Evolutionary conservation across 2,888 invertebrate genomes (phyloP), one percentile per base, ranked within the genome.

Genomic region (Melolontha melolontha): DNA sequence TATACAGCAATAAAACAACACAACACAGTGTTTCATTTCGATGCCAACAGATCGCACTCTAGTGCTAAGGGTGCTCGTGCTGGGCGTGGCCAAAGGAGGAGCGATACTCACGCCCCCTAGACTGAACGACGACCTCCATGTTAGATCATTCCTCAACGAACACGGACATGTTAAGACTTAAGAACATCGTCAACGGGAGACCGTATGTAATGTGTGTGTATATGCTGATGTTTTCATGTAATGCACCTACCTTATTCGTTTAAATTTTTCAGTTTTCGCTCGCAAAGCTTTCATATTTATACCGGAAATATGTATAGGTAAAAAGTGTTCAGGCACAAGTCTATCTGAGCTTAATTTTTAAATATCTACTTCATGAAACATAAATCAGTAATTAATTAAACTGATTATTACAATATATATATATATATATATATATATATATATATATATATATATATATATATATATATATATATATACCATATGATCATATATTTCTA

Each of bases 41-140:
- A 73, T 69, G 74, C 78, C 80, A 76, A 80, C 79, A 83, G 83
- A 83, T 82, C 79, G 81, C 82, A 74, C 77, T 73, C 74, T 70
- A 72, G 77, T 78, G 79, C 75, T 73, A 70, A 72, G 71, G 73
- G 71, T 73, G 70, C 68, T 67, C 67, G 66, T 52, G 73, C 69
- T 74, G 76, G 80, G 80, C 78, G 79, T 78, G 75, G 74, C 73
- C 70, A 71, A 74, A 73, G 79, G 81, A 77, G 80, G 79, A 75
- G 79, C 79, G 74, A 72, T 69, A 65, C 76, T 79, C 76, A 77
- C 79, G 79, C 79, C 79, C 77, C 75, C 75, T 76, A 75, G 44
- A 63, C 34, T 41, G 63, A 71, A 75, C 73, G 74, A 65, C 78
- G 78, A 81, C 81, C 82, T 81, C 81, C 82, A 82, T 82, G 81